A percentile compares a stretch with the other conserved stretches of the same genome.
Evolutionary conservation across 2,797 vertebrate genomes (phyloP).

Genomic region (Leptodactylus fallax): DNA sequence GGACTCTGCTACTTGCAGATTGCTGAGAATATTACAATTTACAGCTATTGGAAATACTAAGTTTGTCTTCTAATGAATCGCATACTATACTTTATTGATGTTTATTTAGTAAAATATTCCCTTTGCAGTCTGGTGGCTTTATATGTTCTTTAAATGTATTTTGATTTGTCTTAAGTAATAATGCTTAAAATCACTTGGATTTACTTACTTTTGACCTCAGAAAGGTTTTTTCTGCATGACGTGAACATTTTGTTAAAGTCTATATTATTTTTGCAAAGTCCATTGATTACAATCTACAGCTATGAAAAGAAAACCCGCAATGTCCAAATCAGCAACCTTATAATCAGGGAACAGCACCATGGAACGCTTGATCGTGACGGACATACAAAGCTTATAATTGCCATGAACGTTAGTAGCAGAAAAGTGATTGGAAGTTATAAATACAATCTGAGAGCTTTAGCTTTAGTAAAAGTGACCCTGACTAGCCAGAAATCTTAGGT

Average conservation of each 20-base stretch:
- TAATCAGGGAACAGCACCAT: conserved; percentile 39
- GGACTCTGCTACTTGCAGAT: too few relatives aligned
- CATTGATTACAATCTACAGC: conserved; percentile 16
- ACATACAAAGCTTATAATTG: conserved; percentile 40
- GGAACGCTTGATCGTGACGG: neutral
- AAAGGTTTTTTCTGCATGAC: neutral
- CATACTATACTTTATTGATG: too few relatives aligned
- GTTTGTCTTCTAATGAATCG: neutral
- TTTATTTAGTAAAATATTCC: neutral
- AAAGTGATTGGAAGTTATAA: conserved; percentile 28
- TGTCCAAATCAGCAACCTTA: conserved; percentile 23
- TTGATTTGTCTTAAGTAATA: neutral
- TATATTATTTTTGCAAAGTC: conserved; percentile 8
- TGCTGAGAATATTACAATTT: neutral
- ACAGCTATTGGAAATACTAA: too few relatives aligned
- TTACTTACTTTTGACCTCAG: neutral
- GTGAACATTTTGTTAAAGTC: neutral
- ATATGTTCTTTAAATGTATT: neutral
- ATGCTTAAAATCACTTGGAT: neutral
- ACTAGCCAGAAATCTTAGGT: neutral
- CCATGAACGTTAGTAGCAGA: conserved; percentile 3
- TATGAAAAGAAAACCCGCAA: conserved; percentile 7
- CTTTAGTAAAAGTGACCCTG: neutral
- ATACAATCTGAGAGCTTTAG: neutral
- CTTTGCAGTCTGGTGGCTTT: neutral